Evolutionary conservation across 2,797 vertebrate species (phyloP), one percentile per base, ranked within the genome.

Genomic region (Myotis myotis): DNA sequence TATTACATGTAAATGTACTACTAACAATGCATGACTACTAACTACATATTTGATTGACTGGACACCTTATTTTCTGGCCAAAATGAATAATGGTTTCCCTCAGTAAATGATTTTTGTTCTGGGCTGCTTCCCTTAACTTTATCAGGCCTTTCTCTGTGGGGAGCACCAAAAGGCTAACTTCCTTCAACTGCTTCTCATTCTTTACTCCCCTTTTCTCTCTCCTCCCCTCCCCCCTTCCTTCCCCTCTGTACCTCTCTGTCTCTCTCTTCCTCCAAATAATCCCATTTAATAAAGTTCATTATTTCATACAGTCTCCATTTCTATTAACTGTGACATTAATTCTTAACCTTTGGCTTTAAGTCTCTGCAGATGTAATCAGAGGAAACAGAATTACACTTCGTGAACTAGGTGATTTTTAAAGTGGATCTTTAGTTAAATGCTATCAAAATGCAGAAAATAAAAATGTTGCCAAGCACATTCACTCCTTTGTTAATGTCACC

Each of bases 1-100:
- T 47, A 15, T 47, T 47, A 60, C 28, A 28, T 6, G 25, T 30
- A 62, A 62, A 62, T 30, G 28, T 62, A 60, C 12, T 62, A 62
- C 5, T 62, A 62, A 28, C 12, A 62, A 62, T 62, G 60, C 60
- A 62, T 84, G 86, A 79, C 66, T 93, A 57, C 55, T 82, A 85
- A 89, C 72, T 51, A 33, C 53, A 28, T 30, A 84, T 55, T 66
- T 95, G 87, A 88, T 87, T 96, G 90, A 88, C 47, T 90, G 93
- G 91, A 80, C 78, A 55, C 16, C 22, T 71, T 22, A 68, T 81
- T 95, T 94, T 78, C 92, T 60, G 84, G n/a, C 53, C 51, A 68
- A 71, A 36, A 20, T 68, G 87, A 93, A 47, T 44, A 72, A 80
- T 60, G 72, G 13, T 70, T 95, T 84, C 23, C n/a, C 20, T 87